Evolutionary conservation across 1,140 invertebrate genomes (phyloP).

Genomic region (Cheumatopsyche charites): DNA sequence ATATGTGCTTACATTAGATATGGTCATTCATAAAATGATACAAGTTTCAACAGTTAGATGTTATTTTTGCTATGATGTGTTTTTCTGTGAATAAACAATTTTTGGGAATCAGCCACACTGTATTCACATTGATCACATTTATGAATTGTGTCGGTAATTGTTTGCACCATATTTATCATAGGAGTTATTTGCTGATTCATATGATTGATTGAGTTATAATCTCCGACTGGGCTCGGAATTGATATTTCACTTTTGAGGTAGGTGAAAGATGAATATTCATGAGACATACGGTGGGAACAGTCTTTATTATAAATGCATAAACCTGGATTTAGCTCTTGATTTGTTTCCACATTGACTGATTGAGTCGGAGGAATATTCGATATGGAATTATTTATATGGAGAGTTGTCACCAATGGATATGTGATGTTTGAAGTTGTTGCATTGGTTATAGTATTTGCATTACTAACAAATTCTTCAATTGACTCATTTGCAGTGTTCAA

Average conservation of each 20-base stretch:
- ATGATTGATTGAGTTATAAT: background rate
- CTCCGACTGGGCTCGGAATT: no score
- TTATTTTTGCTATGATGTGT: no score
- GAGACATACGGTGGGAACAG: background rate
- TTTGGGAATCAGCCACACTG: background rate
- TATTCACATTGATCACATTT: conserved; percentile 16
- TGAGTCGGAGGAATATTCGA: conserved; percentile 18
- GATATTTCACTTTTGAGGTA: background rate
- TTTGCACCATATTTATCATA: background rate
- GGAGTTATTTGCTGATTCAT: background rate
- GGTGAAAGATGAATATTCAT: background rate
- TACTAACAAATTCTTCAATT: background rate
- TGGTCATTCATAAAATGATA: no score
- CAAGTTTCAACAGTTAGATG: no score
- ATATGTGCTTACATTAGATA: no score
- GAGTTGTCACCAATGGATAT: no score
- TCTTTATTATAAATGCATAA: background rate
- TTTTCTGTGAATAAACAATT: background rate
- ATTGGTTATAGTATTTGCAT: no score
- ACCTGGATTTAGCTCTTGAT: background rate
- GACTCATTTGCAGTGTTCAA: background rate
- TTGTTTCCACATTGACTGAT: background rate
- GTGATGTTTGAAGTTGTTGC: no score
- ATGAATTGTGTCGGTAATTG: no score
- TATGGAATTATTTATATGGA: no score